Conservation (phyloP, 1,140 invertebrate species). For the Brachionus sp. region DNA sequence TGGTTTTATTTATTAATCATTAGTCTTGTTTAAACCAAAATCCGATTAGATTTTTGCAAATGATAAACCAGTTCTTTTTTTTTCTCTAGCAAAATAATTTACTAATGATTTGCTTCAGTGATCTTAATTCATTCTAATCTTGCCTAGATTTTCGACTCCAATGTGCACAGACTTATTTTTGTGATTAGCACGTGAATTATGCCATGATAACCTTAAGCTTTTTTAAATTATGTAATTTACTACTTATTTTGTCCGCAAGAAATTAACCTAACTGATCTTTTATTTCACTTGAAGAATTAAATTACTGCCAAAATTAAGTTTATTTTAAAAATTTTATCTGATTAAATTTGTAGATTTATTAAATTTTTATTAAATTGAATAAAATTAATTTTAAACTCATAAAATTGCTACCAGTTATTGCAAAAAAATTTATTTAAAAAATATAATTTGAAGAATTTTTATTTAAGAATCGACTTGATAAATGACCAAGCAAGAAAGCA, state of each 20-base stretch:
- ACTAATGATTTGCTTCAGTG: neutral
- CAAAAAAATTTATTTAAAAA: no score
- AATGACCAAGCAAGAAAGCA: no score
- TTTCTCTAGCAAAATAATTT: neutral
- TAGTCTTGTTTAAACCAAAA: neutral
- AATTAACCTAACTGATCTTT: neutral
- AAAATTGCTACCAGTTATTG: no score
- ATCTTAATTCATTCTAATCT: neutral
- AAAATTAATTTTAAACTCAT: no score
- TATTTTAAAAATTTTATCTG: neutral
- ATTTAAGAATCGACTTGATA: no score
- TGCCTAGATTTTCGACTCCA: neutral
- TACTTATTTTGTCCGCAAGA: neutral
- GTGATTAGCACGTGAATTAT: slow-evolving; percentile 12
- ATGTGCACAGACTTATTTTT: neutral
- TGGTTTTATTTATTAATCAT: slow-evolving; percentile 36
- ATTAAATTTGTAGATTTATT: neutral
- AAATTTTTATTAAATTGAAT: no score
- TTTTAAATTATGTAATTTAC: neutral
- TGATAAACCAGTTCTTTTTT: neutral
- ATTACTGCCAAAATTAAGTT: neutral
- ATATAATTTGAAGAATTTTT: no score
- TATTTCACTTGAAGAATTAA: no score
- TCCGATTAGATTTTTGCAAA: neutral
- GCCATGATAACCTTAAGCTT: neutral